phyloP scores from a whole-genome alignment of 2,888 invertebrate species.

The Ochropleura leucogaster region DNA sequence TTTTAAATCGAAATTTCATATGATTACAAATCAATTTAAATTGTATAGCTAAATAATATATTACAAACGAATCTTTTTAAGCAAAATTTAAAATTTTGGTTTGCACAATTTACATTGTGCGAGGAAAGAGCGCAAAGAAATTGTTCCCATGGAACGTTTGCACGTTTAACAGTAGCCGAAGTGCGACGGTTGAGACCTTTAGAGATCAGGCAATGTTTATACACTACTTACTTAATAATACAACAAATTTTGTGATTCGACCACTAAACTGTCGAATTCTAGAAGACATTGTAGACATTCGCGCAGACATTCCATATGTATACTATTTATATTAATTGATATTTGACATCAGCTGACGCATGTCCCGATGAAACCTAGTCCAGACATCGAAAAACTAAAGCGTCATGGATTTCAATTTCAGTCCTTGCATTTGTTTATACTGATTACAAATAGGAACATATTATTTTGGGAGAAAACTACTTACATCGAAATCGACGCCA shows the following conservation, averaged over 20 bases:
- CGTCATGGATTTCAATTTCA: conserved; percentile 19
- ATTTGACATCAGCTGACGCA: conserved; percentile 42
- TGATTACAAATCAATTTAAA: background rate
- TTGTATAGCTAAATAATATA: background rate
- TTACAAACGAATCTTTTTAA: background rate
- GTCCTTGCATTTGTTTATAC: background rate
- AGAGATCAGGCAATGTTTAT: conserved; percentile 41
- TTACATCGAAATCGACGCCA: conserved; percentile 21
- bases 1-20: background rate
- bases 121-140: background rate
- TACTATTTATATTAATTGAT: conserved; percentile 38
- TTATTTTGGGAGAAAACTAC: conserved; percentile 11
- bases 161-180: conserved; percentile 18
- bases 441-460: conserved; percentile 1
- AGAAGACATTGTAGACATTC: conserved; percentile 32
- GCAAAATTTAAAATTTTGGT: background rate
- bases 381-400: conserved; percentile 18
- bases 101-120: conserved; percentile 6
- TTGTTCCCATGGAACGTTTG: conserved; percentile 40
- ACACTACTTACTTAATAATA: conserved; percentile 52
- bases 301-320: conserved; percentile 34
- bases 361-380: conserved; percentile 11
- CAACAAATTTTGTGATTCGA: conserved; percentile 55
- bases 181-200: conserved; percentile 32
- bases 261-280: conserved; percentile 35